Evolutionary conservation across 2,113 vertebrate species (phyloP), one percentile per base, ranked within the genome.

Genomic region (Cebus imitator): DNA sequence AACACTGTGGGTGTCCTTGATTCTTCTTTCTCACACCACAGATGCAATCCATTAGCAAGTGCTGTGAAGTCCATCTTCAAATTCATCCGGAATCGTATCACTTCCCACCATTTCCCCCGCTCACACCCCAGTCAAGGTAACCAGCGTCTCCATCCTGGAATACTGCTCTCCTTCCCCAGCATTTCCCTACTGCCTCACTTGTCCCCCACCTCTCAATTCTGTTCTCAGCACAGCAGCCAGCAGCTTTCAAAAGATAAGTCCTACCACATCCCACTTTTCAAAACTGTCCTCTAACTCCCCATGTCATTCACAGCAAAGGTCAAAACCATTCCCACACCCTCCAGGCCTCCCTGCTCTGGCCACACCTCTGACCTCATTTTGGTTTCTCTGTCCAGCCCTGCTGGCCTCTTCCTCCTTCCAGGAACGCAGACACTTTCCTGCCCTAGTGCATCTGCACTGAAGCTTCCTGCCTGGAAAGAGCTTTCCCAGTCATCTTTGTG

Each of bases 121-220:
- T 45, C 45, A 45, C 45, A 1, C 45, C 45, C n/a, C 45, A 45
- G 45, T 8, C 45, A 45, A 45, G 6, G 45, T 45, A 45, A 45
- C 45, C 45, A 45, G 45, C 45, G 1, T 45, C 45, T 82, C 3
- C 52, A 45, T 50, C 5, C 40, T n/a, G 55, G 27, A 45, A 57
- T 14, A 9, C 21, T n/a, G 40, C 13, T 2, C 43, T n/a, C 3
- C 6, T 64, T 48, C 2, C 52, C 55, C 7, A 20, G 8, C 0
- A 0, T 7, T 17, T 20, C 18, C 43, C 32, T 8, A 8, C 11
- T 35, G 35, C 43, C 72, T 48, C 8, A 3, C 37, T 25, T 1
- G 1, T 13, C 68, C 5, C 23, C 30, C n/a, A 3, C 8, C 35
- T 70, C 32, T 18, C 13, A 25, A 2, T 35, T n/a, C 21, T 78